phyloP scores from a whole-genome alignment of 2,797 vertebrate genomes.

The Pangasius larnaudii region DNA sequence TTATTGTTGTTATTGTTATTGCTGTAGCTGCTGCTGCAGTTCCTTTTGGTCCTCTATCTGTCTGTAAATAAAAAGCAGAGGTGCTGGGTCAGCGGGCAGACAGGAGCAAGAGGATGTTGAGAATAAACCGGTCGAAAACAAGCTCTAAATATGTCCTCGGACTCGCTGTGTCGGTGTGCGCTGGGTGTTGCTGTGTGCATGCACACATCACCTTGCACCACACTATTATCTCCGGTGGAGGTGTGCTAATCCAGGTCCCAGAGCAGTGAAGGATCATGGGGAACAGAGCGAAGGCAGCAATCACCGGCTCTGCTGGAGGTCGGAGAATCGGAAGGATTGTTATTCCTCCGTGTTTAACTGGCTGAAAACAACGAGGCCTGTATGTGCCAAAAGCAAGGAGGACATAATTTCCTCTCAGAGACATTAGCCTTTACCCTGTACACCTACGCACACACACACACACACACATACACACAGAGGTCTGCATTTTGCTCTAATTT shows the following conservation, averaged over 20 bases:
- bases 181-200: neutral
- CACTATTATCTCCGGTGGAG: constrained; percentile 8
- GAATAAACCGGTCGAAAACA: neutral
- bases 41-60: neutral
- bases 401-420: constrained; percentile 71
- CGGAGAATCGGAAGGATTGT: constrained; percentile 68
- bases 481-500: constrained; percentile 62
- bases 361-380: constrained; percentile 66
- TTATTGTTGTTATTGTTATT: neutral
- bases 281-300: constrained; percentile 42
- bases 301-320: constrained; percentile 59
- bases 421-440: constrained; percentile 64
- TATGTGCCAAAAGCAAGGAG: constrained; percentile 63
- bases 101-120: too few species aligned
- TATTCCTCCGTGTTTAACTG: constrained; percentile 79
- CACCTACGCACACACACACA: constrained; percentile 52
- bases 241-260: constrained; percentile 21
- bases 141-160: neutral
- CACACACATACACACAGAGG: constrained; percentile 46
- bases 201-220: neutral
- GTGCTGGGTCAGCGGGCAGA: neutral
- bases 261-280: constrained; percentile 15
- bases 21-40: neutral
- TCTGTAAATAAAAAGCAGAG: neutral
- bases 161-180: neutral